phyloP scores from a whole-genome alignment of 2,888 invertebrate genomes.

The Itoplectis maculator region DNA sequence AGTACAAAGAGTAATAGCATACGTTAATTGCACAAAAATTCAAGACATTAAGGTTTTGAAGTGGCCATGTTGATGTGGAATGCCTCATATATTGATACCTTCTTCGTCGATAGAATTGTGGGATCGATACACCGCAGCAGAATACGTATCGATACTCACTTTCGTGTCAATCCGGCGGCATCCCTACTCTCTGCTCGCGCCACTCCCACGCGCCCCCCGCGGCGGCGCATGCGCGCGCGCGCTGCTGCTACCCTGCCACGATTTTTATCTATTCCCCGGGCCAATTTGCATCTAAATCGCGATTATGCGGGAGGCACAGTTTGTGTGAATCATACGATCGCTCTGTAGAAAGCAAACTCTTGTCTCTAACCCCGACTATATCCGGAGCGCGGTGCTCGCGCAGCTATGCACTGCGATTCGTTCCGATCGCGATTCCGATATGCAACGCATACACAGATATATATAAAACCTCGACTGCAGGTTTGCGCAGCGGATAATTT shows the following conservation, averaged over 20 bases:
- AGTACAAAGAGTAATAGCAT: too few relatives aligned
- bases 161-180: too few relatives aligned
- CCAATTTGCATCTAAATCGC: constrained; percentile 48
- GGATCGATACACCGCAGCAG: too few relatives aligned
- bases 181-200: too few relatives aligned
- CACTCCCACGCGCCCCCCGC: constrained; percentile 8
- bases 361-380: constrained; percentile 11
- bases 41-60: too few relatives aligned
- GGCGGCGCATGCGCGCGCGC: background rate
- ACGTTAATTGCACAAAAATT: too few relatives aligned
- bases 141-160: too few relatives aligned
- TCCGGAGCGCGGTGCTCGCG: constrained; percentile 10
- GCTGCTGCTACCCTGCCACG: constrained; percentile 1
- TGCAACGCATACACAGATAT: background rate
- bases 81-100: too few relatives aligned
- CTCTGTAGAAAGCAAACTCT: constrained; percentile 46
- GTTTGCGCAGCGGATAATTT: constrained; percentile 28
- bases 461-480: background rate
- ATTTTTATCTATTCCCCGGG: constrained; percentile 29
- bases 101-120: too few relatives aligned
- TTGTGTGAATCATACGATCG: constrained; percentile 32
- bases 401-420: constrained; percentile 51
- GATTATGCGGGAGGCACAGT: constrained; percentile 30
- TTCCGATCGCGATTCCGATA: constrained; percentile 38
- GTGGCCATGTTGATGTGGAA: too few relatives aligned